Base-by-base conservation (phyloP, 2,113 vertebrate genomes). In the Myotis davidii region DNA sequence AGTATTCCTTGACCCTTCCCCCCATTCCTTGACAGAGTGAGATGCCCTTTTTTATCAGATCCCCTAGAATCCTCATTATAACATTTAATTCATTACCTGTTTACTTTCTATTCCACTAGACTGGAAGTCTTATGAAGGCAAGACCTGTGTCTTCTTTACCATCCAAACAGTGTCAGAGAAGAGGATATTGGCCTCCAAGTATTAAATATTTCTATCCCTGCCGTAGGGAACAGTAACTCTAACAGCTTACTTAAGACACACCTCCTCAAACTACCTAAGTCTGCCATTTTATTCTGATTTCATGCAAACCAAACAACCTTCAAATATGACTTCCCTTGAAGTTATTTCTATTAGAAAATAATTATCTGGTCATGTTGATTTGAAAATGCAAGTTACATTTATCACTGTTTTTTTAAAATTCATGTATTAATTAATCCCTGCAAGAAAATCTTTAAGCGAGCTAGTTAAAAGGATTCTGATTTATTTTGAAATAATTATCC, bases 381-480 rank as follows among this genome's bases (percentile, higher is more conserved):
- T 76, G 18, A 94, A 95, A 84, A 77, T 76, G 39, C 50, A 88
- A 56, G 64, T 65, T 88, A 84, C 11, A 81, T 88, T 90, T 85
- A n/a, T 90, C 56, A 50, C 50, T 85, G 42, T 79, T 34, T 87
- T 87, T 52, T 64, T 52, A 1, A 16, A 56, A 94, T 65, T 90
- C 61, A 54, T 76, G 23, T 20, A 84, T 89, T 54, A 45, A 10
- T 83, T 87, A 84, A 94, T 76, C 64, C 37, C 59, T 61, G 5
- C 61, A 96, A 87, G n/a, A 45, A n/a, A n/a, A n/a, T n/a, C n/a
- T n/a, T n/a, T n/a, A n/a, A n/a, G n/a, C n/a, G n/a, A n/a, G n/a
- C n/a, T n/a, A n/a, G n/a, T n/a, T n/a, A n/a, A n/a, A n/a, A n/a
- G n/a, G n/a, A n/a, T n/a, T n/a, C n/a, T n/a, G n/a, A 74, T 61